Conservation (phyloP, 1,140 invertebrate species). For the Aphis craccivora region DNA sequence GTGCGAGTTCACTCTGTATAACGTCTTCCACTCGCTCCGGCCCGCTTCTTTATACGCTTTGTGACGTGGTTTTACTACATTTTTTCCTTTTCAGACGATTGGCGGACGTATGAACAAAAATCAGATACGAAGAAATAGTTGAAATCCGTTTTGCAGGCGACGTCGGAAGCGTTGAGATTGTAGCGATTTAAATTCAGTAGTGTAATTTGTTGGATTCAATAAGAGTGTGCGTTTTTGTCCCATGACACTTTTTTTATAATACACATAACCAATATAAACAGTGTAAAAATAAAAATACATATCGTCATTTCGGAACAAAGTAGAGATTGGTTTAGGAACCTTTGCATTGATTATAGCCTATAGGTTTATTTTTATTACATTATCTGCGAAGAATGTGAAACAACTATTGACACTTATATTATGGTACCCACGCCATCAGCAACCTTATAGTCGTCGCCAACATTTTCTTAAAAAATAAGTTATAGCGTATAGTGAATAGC, state of each 20-base stretch:
- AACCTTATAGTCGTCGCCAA: neutral
- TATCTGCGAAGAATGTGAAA: neutral
- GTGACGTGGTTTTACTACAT: neutral
- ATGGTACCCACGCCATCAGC: neutral
- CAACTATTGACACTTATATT: neutral
- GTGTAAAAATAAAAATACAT: neutral
- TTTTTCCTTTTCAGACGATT: neutral
- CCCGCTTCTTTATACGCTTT: neutral
- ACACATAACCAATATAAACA: neutral
- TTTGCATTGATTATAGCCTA: neutral
- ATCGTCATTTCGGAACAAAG: neutral
- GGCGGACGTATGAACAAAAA: neutral
- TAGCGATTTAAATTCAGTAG: neutral
- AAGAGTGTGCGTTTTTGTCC: neutral
- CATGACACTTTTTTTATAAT: neutral
- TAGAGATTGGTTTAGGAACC: neutral
- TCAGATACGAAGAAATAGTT: neutral
- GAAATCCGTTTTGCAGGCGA: neutral
- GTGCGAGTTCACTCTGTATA: neutral
- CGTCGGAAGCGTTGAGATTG: neutral
- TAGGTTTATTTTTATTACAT: neutral
- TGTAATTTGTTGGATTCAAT: neutral
- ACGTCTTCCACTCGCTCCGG: neutral
- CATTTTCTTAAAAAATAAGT: neutral
- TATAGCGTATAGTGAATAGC: neutral